Evolutionary conservation across 2,797 vertebrate species (phyloP).

Genomic region (Phyllotis vaccarum): DNA sequence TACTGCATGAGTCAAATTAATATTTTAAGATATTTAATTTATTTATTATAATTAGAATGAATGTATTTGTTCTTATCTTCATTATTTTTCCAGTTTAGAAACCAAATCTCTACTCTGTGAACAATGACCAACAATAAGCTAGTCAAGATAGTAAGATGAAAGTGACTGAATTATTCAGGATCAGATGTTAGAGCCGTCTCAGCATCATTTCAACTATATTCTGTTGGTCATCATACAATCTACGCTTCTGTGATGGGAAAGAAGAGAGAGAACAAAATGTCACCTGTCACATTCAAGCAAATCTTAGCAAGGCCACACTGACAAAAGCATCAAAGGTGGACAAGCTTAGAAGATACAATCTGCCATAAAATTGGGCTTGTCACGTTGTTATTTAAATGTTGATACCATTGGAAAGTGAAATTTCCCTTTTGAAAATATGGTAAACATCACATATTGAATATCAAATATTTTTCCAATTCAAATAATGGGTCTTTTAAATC

Average conservation of each 20-base stretch:
- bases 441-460: neutral
- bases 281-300: neutral
- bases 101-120: neutral
- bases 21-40: neutral
- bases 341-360: neutral
- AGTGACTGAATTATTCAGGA: neutral
- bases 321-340: neutral
- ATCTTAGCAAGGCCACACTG: neutral
- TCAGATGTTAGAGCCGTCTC: neutral
- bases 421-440: neutral
- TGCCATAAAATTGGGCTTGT: neutral
- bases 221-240: neutral
- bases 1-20: neutral
- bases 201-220: neutral
- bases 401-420: neutral
- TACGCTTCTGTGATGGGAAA: neutral
- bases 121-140: neutral
- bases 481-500: neutral
- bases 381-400: neutral
- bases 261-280: neutral
- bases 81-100: neutral
- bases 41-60: neutral
- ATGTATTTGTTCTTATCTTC: neutral
- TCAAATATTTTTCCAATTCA: neutral
- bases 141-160: neutral